A percentile compares a stretch with the other conserved stretches of the same genome.
Conservation (phyloP, 2,113 vertebrate genomes). For the Acanthochromis polyacanthus region DNA sequence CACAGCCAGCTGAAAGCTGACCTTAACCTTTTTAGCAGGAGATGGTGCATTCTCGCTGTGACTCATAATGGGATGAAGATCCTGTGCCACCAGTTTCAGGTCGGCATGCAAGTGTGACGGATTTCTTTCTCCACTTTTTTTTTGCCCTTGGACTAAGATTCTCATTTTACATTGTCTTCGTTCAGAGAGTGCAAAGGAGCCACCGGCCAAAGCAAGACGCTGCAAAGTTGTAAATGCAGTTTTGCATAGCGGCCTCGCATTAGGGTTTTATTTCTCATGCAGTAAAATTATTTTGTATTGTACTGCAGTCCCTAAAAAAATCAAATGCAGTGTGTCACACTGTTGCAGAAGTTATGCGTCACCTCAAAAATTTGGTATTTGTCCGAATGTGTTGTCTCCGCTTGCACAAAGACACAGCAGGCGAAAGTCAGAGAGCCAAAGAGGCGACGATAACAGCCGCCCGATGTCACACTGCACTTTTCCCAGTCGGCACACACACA, state of each 20-base stretch:
- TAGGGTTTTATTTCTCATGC: neutral
- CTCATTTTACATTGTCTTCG: constrained; percentile 26
- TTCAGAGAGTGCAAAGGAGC: neutral
- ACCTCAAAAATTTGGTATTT: neutral
- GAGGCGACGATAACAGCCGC: constrained; percentile 55
- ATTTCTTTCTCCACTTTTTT: constrained; percentile 21
- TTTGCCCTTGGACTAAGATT: constrained; percentile 38
- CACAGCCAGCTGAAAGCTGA: constrained; percentile 46
- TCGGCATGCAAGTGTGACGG: constrained; percentile 3
- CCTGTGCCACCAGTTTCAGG: constrained; percentile 25
- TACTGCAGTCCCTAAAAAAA: neutral
- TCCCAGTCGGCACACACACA: constrained; percentile 43
- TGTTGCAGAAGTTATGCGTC: neutral
- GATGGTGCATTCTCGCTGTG: constrained; percentile 56
- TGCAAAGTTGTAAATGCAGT: constrained; percentile 14
- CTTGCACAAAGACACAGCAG: constrained; percentile 62
- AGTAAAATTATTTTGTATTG: neutral
- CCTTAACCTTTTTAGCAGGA: constrained; percentile 56
- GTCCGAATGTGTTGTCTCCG: constrained; percentile 27
- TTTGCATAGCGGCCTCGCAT: neutral
- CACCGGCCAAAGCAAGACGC: neutral
- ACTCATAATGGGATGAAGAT: constrained; percentile 50
- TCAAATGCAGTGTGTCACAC: neutral
- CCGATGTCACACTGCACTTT: constrained; percentile 57
- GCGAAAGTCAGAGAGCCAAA: constrained; percentile 50